phyloP scores from a whole-genome alignment of 92 coral and sea anemone species.

The Ricordea florida region DNA sequence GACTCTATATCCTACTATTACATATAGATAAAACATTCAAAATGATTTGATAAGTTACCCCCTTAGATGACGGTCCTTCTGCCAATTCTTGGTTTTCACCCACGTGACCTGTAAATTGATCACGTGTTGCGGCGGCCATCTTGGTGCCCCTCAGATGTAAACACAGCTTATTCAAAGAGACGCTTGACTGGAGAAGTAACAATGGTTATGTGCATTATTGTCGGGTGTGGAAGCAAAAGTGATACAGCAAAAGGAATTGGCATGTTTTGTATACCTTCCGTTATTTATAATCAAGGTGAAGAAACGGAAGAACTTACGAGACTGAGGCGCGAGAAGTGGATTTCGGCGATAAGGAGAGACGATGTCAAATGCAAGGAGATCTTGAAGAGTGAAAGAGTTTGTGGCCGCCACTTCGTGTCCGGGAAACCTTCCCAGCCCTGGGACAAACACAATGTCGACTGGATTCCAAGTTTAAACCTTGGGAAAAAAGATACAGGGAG shows the following conservation, averaged over 20 bases:
- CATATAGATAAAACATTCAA: too few relatives aligned
- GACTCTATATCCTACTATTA: too few relatives aligned
- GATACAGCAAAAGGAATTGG: conserved; percentile 8
- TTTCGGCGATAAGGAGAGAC: conserved; percentile 36
- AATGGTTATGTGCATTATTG: conserved; percentile 33
- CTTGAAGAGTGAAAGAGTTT: conserved; percentile 22
- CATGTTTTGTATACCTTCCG: conserved; percentile 2
- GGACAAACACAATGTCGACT: conserved; percentile 23
- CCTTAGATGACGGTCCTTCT: too few relatives aligned
- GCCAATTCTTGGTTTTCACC: conserved; percentile 17
- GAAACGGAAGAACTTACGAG: conserved; percentile 24
- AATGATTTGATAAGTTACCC: too few relatives aligned
- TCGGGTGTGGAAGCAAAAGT: conserved; percentile 34
- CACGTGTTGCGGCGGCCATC: conserved; percentile 1
- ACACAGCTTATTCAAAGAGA: conserved; percentile 14
- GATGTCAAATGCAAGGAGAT: conserved; percentile 11
- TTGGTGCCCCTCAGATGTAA: conserved; percentile 15
- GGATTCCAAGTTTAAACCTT: conserved; percentile 23
- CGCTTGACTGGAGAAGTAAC: background rate
- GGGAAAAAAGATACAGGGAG: conserved; percentile 6
- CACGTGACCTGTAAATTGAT: conserved; percentile 28
- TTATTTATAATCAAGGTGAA: conserved; percentile 38
- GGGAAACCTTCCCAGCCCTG: conserved; percentile 33
- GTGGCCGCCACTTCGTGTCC: conserved; percentile 39
- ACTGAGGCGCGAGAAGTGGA: conserved; percentile 18